Percentiles rank a stretch among this genome's conserved stretches.
Conservation (phyloP, 2,797 vertebrate species). For the Hypotaenidia okinawae region DNA sequence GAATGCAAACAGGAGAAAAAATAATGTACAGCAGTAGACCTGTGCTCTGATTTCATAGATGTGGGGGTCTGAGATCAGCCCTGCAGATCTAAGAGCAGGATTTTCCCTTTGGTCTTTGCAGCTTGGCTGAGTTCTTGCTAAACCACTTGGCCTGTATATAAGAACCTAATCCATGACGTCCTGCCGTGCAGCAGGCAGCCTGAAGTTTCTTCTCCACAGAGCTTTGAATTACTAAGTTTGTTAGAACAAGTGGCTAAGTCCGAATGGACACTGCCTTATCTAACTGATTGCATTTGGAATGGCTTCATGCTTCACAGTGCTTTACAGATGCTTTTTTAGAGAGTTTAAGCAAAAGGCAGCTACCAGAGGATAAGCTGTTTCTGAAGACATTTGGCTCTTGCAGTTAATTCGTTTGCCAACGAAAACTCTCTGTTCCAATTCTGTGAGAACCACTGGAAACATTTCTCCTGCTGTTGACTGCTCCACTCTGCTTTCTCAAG, state of each 20-base stretch:
- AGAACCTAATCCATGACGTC: background rate
- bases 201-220: background rate
- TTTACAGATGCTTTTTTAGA: conserved; percentile 20
- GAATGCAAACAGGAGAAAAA: background rate
- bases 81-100: background rate
- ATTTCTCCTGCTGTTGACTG: conserved; percentile 43
- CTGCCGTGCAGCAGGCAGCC: background rate
- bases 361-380: conserved; percentile 58
- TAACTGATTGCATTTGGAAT: conserved; percentile 45
- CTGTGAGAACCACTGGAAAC: conserved; percentile 56
- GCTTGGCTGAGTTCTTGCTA: background rate
- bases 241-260: background rate
- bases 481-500: conserved; percentile 17
- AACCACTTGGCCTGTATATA: background rate
- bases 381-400: conserved; percentile 60
- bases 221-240: background rate
- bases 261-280: conserved; percentile 10
- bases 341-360: conserved; percentile 25
- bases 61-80: background rate
- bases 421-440: conserved; percentile 47
- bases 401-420: conserved; percentile 51
- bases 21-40: background rate
- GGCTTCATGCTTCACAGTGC: conserved; percentile 17
- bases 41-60: background rate
- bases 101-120: background rate